Base-by-base conservation (phyloP, 2,888 invertebrate species). In the Harmothoe impar region DNA sequence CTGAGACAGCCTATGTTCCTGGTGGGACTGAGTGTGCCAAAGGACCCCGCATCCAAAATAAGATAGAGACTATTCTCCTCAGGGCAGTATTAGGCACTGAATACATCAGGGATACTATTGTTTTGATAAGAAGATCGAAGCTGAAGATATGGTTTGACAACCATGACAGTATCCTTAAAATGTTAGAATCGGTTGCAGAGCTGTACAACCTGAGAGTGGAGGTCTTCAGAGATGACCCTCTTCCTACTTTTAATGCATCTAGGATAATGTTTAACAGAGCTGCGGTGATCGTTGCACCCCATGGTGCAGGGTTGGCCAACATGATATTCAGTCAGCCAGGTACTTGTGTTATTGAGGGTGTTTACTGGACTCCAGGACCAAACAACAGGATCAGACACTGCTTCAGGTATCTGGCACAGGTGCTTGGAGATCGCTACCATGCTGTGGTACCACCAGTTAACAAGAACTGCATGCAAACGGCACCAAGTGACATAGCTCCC, bases 111-210 rank as follows among this genome's bases (percentile, higher is more conserved):
- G 35, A 78, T 29, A 25, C 43, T 17, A 29, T 91, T 25, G 84
- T 91, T 35, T 33, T 92, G n/a, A 92, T 92, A n/a, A 89, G 84
- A 62, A 25, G 92, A 33, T 89, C 90, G 0, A 72, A 78, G 17
- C 43, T 29, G 20, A 33, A 91, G 10, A n/a, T n/a, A n/a, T 68
- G 62, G n/a, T 91, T 92, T 33, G 51, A 35, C 10, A 25, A 91
- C 5, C 91, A 92, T 29, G 35, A 31, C 33, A 29, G 52, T 10
- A 91, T 92, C 17, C 15, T n/a, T n/a, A 62, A 62, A n/a, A 62
- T 62, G 62, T n/a, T 62, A 3, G n/a, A 62, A 5, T n/a, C 20
- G 3, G 3, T n/a, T 62, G 62, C 62, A 20, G 15, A n/a, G 20
- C 20, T n/a, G n/a, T 20, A n/a, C 20, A 1, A 62, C 0, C 62